A percentile compares a stretch with the other conserved stretches of the same genome.
phyloP scores from a whole-genome alignment of 2,113 vertebrate species.

The Proteles cristata region DNA sequence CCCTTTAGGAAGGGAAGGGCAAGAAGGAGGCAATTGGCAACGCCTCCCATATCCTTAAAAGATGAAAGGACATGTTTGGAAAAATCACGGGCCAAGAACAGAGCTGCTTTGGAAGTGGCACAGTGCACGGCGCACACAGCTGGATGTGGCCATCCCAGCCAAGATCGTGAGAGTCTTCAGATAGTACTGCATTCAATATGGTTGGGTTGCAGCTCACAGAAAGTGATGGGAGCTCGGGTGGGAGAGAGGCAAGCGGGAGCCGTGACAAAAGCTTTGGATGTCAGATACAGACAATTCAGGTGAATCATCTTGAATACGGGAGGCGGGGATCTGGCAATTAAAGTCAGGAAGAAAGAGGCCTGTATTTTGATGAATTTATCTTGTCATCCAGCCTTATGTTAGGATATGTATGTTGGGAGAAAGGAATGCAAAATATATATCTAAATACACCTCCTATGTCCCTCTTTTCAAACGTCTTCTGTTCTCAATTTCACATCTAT shows the following conservation, averaged over 20 bases:
- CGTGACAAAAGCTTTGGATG: background rate
- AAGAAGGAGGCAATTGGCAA: background rate
- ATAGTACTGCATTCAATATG: fast-evolving
- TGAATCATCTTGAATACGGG: background rate
- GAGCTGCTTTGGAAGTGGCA: background rate
- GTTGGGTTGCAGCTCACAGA: background rate
- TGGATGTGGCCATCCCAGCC: background rate
- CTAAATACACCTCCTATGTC: background rate
- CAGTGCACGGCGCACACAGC: background rate
- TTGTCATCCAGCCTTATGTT: background rate
- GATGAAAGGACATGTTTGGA: background rate
- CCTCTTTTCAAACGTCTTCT: background rate
- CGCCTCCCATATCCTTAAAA: background rate
- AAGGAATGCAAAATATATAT: background rate
- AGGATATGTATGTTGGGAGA: background rate
- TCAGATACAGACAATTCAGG: background rate
- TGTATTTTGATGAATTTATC: background rate
- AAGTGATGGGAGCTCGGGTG: no score
- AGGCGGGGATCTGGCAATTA: no score
- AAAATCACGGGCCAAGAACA: background rate
- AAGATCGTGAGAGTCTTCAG: background rate
- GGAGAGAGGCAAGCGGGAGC: background rate
- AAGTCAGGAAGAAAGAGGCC: background rate
- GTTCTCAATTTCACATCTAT: background rate
- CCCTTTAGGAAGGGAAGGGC: background rate